phyloP scores from a whole-genome alignment of 92 coral and sea anemone species.

The Parazoanthus swiftii region DNA sequence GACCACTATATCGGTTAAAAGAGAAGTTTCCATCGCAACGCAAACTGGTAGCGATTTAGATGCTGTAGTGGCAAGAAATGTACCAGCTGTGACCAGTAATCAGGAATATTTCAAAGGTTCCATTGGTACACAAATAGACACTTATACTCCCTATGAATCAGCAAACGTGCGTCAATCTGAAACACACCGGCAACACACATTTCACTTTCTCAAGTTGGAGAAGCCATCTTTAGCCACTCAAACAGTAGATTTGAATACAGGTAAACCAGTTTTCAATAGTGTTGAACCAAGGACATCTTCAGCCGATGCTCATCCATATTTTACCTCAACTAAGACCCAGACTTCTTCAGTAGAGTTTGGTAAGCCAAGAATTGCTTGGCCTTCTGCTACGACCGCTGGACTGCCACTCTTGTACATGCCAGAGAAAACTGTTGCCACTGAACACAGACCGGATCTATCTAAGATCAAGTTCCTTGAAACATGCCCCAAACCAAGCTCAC shows the following conservation, averaged over 20 bases:
- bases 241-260: neutral
- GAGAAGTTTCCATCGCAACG: neutral
- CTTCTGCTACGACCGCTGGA: neutral
- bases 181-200: neutral
- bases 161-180: neutral
- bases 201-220: neutral
- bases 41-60: slow-evolving; percentile 4
- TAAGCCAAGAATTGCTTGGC: neutral
- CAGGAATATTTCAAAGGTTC: neutral
- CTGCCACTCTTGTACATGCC: slow-evolving; percentile 30
- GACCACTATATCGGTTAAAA: neutral
- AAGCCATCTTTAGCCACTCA: neutral
- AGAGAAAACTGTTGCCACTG: neutral
- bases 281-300: neutral
- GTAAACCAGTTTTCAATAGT: neutral
- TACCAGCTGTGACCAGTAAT: neutral
- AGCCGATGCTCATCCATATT: neutral
- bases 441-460: slow-evolving; percentile 53
- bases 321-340: neutral
- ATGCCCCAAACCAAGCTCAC: slow-evolving; percentile 34
- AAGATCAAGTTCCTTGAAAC: slow-evolving; percentile 68
- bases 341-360: neutral
- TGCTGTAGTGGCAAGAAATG: neutral
- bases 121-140: slow-evolving; percentile 22
- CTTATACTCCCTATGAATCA: neutral